These are phyloP conservation scores for Ceraclea dissimilis DNA, from an alignment of 2,888 invertebrate species.

Conservation along the genomic window DNA sequence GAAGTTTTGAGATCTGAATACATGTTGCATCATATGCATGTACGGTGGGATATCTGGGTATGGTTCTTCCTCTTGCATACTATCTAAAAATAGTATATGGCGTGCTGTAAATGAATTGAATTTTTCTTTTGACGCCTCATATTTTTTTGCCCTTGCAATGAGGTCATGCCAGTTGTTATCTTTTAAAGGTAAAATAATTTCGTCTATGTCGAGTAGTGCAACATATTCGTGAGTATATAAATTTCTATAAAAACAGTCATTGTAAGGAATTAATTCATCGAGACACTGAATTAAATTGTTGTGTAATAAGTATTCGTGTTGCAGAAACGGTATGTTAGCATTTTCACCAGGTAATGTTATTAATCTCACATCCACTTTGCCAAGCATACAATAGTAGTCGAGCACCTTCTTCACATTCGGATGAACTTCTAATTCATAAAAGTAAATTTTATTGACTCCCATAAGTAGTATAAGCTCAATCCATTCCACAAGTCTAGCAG, in stretches of 20 bases:
- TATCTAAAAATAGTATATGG: slow-evolving; percentile 88
- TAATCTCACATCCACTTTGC: slow-evolving; percentile 67
- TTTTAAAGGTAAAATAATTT: slow-evolving; percentile 84
- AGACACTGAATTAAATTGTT: slow-evolving; percentile 89
- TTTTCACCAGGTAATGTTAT: slow-evolving; percentile 81
- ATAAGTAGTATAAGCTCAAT: slow-evolving; percentile 75
- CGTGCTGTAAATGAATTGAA: slow-evolving; percentile 70
- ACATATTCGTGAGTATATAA: slow-evolving; percentile 84
- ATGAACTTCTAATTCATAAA: slow-evolving; percentile 87
- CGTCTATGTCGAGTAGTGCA: slow-evolving; percentile 85
- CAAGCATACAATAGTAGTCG: slow-evolving; percentile 54
- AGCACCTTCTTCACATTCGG: slow-evolving; percentile 83
- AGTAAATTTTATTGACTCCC: slow-evolving; percentile 85
- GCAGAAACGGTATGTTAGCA: slow-evolving; percentile 80
- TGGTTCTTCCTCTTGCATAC: slow-evolving; percentile 72
- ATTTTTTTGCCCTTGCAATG: slow-evolving; percentile 63
- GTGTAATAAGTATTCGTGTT: slow-evolving; percentile 81
- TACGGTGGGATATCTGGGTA: slow-evolving; percentile 75
- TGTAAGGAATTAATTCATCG: slow-evolving; percentile 92
- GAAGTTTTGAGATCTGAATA: slow-evolving; percentile 81
- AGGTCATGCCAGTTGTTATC: slow-evolving; percentile 68
- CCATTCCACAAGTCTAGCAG: slow-evolving; percentile 88
- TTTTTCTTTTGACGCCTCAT: slow-evolving; percentile 30
- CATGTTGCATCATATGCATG: slow-evolving; percentile 91
- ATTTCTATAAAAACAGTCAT: slow-evolving; percentile 90